phyloP scores from a whole-genome alignment of 2,113 vertebrate species.

The Ginglymostoma cirratum region DNA sequence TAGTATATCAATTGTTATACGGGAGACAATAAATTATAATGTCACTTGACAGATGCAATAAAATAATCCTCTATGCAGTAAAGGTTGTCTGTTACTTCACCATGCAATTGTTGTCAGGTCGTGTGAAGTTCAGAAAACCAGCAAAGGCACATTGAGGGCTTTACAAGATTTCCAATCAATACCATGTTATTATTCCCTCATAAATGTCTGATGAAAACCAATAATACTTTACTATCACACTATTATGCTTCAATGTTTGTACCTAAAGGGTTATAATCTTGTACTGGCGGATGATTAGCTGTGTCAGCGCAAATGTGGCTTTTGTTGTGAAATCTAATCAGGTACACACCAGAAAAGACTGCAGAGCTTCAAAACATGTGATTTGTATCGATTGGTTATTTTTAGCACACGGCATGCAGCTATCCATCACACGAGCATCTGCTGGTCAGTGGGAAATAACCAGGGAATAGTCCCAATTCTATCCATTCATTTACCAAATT shows the following conservation, averaged over 20 bases:
- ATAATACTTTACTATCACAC: background rate
- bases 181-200: background rate
- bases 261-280: background rate
- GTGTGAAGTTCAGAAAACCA: background rate
- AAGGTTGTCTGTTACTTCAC: background rate
- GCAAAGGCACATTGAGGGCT: background rate
- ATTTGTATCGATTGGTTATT: background rate
- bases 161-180: background rate
- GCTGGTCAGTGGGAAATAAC: background rate
- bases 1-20: background rate
- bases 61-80: background rate
- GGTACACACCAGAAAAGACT: background rate
- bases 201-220: background rate
- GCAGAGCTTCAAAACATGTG: background rate
- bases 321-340: background rate
- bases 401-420: background rate
- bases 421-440: background rate
- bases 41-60: background rate
- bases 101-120: background rate
- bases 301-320: slow-evolving; percentile 2
- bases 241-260: background rate
- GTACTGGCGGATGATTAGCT: background rate
- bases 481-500: background rate
- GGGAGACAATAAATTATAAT: background rate
- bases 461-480: background rate